Base-by-base conservation (phyloP, 2,113 vertebrate species). In the Oncorhynchus gorbuscha region DNA sequence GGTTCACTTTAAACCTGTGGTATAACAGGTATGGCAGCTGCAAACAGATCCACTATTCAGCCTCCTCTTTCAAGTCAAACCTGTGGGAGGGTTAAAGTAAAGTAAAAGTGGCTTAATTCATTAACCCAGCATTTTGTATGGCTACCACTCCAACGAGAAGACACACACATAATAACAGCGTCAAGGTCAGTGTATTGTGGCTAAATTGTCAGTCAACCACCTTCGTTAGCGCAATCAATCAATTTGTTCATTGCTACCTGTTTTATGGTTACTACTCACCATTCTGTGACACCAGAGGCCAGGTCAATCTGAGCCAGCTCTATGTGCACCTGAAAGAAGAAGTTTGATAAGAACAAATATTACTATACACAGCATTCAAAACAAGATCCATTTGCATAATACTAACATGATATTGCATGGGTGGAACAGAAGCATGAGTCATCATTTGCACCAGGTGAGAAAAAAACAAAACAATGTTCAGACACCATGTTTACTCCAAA, bases 41-140 rank as follows among this genome's bases (percentile, higher is more conserved):
- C 72, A 30, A 73, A 71, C 64, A 45, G 22, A 28, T 26, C 11
- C 28, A 70, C 76, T 89, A 90, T 11, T 91, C 90, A 24, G 55
- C 85, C 32, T 92, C 92, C 0, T 92, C 92, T 79, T 76, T 90
- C 30, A 94, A 80, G 67, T 87, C 86, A 77, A 92, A 93, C 93
- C 93, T 94, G 82, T 26, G 72, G 80, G 12, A 72, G 26, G 39
- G 39, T 45, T 45, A 45, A 45, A 45, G 39, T 39, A 8, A 79
- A 83, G 5, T 80, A n/a, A 45, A 0, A 67, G 20, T 69, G 58
- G 32, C 30, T 69, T 2, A 28, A 64, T 32, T n/a, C 20, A 32
- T 11, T 45, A 3, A 45, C 11, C 9, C 1, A 11, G 12, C 48
- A 49, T 6, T 18, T 32, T 39, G 8, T 51, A 8, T 22, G 16